These are phyloP conservation scores for Epizoanthus stellaris DNA, from an alignment of 92 coral and sea anemone genomes.

Conservation along the genomic window DNA sequence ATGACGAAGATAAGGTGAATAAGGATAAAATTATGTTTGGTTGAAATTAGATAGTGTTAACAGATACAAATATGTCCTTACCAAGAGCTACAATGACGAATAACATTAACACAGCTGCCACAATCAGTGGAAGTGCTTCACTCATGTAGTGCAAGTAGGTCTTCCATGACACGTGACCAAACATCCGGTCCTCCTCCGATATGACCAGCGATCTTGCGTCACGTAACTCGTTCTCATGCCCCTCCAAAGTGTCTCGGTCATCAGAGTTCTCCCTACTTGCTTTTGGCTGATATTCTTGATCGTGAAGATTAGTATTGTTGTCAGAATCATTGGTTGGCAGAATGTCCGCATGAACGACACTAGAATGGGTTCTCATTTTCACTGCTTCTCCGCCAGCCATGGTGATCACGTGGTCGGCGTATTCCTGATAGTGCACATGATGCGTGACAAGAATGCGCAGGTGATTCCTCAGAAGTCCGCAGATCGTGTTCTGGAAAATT, in stretches of 20 bases:
- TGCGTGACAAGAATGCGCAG: not conserved
- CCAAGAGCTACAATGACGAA: conserved; percentile 3
- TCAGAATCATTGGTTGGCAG: not conserved
- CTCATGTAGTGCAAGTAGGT: not conserved
- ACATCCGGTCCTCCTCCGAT: conserved; percentile 3
- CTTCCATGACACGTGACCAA: conserved; percentile 28
- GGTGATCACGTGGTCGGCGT: not conserved
- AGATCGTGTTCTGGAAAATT: conserved; percentile 7
- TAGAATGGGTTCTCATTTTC: not conserved
- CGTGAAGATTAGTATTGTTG: not conserved
- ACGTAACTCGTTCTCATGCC: not conserved
- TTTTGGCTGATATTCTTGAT: not conserved
- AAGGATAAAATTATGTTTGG: not conserved
- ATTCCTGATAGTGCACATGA: conserved; percentile 1
- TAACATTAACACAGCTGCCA: not conserved
- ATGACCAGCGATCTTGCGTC: not conserved
- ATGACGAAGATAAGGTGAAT: not conserved
- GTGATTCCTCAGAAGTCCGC: conserved; percentile 1
- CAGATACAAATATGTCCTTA: not conserved
- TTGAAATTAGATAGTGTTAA: not conserved
- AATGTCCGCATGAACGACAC: not conserved
- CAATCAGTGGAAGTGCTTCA: not conserved
- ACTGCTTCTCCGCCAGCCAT: not conserved
- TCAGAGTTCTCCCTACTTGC: no score
- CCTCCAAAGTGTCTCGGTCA: no score